Percentiles rank a stretch among this genome's conserved stretches.
phyloP scores from a whole-genome alignment of 2,888 invertebrate genomes.

The Zootermopsis nevadensis region DNA sequence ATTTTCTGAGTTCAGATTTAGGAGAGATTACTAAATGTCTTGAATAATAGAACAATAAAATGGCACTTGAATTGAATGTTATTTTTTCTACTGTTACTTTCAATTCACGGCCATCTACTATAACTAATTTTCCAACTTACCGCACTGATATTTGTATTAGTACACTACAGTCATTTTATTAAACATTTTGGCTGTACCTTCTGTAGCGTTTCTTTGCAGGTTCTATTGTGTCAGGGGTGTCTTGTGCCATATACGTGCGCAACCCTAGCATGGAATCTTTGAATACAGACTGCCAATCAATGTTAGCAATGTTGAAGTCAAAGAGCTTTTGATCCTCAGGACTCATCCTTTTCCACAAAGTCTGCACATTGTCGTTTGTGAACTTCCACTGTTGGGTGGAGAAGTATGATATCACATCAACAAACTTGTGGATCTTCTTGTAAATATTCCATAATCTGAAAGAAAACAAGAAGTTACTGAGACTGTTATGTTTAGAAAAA shows the following conservation, averaged over 20 bases:
- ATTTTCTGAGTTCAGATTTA: no score
- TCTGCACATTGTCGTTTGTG: conserved; percentile 21
- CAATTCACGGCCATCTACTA: no score
- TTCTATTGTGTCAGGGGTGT: conserved; percentile 24
- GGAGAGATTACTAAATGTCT: no score
- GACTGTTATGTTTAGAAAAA: no score
- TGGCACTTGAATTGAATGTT: no score
- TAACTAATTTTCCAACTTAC: no score
- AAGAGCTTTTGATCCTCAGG: conserved; percentile 36
- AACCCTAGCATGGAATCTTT: conserved; percentile 7
- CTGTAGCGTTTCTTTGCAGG: conserved; percentile 24
- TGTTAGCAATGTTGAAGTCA: conserved; percentile 15
- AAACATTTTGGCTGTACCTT: neutral
- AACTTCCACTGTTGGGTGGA: conserved; percentile 34
- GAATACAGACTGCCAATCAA: conserved; percentile 37
- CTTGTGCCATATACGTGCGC: conserved; percentile 29
- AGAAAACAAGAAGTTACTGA: neutral
- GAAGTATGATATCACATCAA: conserved; percentile 41
- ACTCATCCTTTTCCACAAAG: conserved; percentile 32
- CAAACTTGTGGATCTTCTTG: conserved; percentile 45
- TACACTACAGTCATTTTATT: no score
- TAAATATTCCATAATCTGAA: conserved; percentile 35
- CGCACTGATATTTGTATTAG: no score
- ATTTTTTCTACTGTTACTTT: no score
- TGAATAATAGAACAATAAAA: no score